phyloP scores from a whole-genome alignment of 2,797 vertebrate species.

The Acestrorhynchus altus region DNA sequence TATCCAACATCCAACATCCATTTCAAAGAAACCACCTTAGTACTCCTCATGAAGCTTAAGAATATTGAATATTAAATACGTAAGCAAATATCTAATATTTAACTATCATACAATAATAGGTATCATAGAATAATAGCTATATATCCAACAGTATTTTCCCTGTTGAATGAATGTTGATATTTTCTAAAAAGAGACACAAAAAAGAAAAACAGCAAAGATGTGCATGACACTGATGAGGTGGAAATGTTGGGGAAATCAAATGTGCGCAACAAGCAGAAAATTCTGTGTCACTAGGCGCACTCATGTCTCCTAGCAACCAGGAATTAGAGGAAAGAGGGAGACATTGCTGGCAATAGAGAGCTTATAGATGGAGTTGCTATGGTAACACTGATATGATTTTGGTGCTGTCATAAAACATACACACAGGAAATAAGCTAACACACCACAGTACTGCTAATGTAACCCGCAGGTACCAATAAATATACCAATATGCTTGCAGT shows the following conservation, averaged over 20 bases:
- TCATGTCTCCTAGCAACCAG: constrained; percentile 56
- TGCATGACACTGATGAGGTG: not conserved
- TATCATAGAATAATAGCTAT: not conserved
- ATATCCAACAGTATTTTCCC: constrained; percentile 8
- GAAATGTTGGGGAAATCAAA: not conserved
- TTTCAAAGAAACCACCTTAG: constrained; percentile 4
- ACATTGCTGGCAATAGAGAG: not conserved
- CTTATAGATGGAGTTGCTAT: constrained; percentile 16
- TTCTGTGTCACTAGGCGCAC: constrained; percentile 33
- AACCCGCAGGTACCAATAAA: not conserved
- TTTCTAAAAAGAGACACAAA: constrained; percentile 15
- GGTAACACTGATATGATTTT: constrained; percentile 27
- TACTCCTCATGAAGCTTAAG: not conserved
- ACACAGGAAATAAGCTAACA: constrained; percentile 44
- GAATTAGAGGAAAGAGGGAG: constrained; percentile 28
- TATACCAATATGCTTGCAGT: not conserved
- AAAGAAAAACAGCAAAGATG: not conserved
- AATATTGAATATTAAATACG: not conserved
- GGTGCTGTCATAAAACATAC: constrained; percentile 43
- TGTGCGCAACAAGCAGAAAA: constrained; percentile 17
- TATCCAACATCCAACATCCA: not conserved
- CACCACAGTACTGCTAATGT: constrained; percentile 10
- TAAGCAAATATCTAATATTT: not conserved
- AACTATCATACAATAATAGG: constrained; percentile 7
- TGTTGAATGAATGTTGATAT: not conserved